Percentiles rank a stretch among this genome's conserved stretches.
phyloP scores from a whole-genome alignment of 2,113 vertebrate species.

The Oryzias woworae region DNA sequence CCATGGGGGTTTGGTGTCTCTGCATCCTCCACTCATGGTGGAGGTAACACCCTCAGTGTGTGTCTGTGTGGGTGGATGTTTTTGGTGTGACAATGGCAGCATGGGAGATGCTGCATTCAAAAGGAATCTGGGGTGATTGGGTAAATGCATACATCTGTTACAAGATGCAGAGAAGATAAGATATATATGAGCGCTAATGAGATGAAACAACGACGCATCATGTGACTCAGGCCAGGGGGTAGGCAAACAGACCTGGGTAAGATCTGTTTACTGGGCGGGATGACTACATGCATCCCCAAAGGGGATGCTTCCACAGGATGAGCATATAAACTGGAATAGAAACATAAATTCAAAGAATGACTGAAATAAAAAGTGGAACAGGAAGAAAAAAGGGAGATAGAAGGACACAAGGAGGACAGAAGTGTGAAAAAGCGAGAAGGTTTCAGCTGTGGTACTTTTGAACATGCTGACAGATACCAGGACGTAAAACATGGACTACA shows the following conservation, averaged over 20 bases:
- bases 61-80: slow-evolving; percentile 25
- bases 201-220: slow-evolving; percentile 49
- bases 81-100: slow-evolving; percentile 25
- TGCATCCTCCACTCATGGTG: slow-evolving; percentile 16
- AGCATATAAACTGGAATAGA: neutral
- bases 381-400: slow-evolving; percentile 9
- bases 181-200: slow-evolving; percentile 18
- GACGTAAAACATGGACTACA: too few relatives aligned
- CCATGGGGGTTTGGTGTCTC: slow-evolving; percentile 4
- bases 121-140: slow-evolving; percentile 3
- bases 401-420: slow-evolving; percentile 2
- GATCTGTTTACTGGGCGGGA: slow-evolving; percentile 35
- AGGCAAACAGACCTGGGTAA: slow-evolving; percentile 49
- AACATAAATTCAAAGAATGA: neutral
- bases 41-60: slow-evolving; percentile 24
- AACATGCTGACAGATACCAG: too few relatives aligned
- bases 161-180: slow-evolving; percentile 20
- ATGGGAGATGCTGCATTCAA: slow-evolving; percentile 23
- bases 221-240: slow-evolving; percentile 58
- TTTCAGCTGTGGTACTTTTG: too few relatives aligned
- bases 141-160: slow-evolving; percentile 19
- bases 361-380: slow-evolving; percentile 20
- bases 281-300: slow-evolving; percentile 3
- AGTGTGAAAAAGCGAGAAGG: neutral
- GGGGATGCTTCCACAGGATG: slow-evolving; percentile 2